These are phyloP conservation scores for Typhlichthys subterraneus DNA, from an alignment of 2,797 vertebrate species.

Conservation along the genomic window DNA sequence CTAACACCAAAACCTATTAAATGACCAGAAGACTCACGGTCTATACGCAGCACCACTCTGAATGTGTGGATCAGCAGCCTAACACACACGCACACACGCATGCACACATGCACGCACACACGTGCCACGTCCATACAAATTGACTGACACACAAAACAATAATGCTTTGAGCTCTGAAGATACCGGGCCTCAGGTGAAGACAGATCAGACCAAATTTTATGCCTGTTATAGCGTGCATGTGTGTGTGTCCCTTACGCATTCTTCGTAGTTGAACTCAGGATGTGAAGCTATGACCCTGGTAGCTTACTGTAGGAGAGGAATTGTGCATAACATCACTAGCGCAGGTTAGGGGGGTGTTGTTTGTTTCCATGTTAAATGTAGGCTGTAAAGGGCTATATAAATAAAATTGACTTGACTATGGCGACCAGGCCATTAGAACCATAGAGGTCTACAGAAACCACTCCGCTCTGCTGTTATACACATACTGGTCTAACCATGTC, in stretches of 20 bases:
- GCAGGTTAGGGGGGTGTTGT: too few species aligned
- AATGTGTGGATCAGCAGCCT: conserved; percentile 54
- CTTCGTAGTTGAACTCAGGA: conserved; percentile 44
- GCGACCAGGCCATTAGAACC: too few species aligned
- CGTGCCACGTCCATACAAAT: conserved; percentile 10
- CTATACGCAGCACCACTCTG: conserved; percentile 34
- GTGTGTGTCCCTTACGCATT: conserved; percentile 25
- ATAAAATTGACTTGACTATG: too few species aligned
- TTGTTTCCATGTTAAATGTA: too few species aligned
- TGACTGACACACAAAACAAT: conserved; percentile 13
- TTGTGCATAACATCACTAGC: conserved; percentile 49
- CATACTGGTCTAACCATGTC: conserved; percentile 51
- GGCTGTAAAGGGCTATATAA: too few species aligned
- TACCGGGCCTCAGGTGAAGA: conserved; percentile 46
- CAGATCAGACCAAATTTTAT: conserved; percentile 74
- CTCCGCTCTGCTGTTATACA: conserved; percentile 34
- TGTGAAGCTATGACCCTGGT: conserved; percentile 36
- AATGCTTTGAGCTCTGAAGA: conserved; percentile 40
- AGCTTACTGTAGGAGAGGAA: conserved; percentile 43
- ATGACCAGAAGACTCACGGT: conserved; percentile 44
- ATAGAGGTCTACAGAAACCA: too few species aligned
- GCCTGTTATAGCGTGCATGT: conserved; percentile 67
- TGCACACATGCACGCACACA: conserved; percentile 21
- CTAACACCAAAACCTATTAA: conserved; percentile 49
- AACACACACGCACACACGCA: conserved; percentile 28